Evolutionary conservation across 2,113 vertebrate genomes (phyloP), one percentile per base, ranked within the genome.

Genomic region (Scartelaos histophorus): DNA sequence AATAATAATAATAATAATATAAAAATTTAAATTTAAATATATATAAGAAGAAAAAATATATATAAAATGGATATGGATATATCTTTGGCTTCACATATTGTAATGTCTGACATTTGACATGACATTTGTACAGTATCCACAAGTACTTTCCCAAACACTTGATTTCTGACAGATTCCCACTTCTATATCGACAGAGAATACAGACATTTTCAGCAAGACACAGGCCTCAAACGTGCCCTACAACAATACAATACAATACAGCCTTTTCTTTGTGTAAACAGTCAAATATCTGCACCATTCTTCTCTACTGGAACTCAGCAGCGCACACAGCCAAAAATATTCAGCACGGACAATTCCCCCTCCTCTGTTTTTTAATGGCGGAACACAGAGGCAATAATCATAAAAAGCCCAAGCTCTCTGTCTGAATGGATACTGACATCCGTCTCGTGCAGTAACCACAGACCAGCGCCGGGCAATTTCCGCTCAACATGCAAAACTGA

Each of bases 341-440:
- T 73, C 76, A 67, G 68, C 81, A 71, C 71, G 88, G 87, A 89
- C 87, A 88, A 90, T 83, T 82, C 82, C 86, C 76, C 72, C 76
- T 81, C 80, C 87, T 89, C 86, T 82, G 69, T 22, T 58, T 88
- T 92, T 88, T 91, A 90, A 92, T 92, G 90, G 85, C 71, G 83
- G 90, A 86, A 90, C 89, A 87, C 83, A 87, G 83, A 86, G 78
- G 91, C 87, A 92, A 93, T 93, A 90, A 93, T 93, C 92, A 92
- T 93, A 92, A 94, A 93, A 91, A 91, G 89, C 88, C 89, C 82
- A 80, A 10, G 86, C 86, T 91, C 87, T 91, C 88, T 88, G 70
- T 92, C 81, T 89, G 89, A 91, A 91, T 90, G 85, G 88, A 89
- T 87, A 87, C 86, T 89, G 89, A 90, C 88, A 90, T 91, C 79